Evolutionary conservation across 2,888 invertebrate genomes (phyloP), one percentile per base, ranked within the genome.

Genomic region (Drepanosiphum platanoidis): DNA sequence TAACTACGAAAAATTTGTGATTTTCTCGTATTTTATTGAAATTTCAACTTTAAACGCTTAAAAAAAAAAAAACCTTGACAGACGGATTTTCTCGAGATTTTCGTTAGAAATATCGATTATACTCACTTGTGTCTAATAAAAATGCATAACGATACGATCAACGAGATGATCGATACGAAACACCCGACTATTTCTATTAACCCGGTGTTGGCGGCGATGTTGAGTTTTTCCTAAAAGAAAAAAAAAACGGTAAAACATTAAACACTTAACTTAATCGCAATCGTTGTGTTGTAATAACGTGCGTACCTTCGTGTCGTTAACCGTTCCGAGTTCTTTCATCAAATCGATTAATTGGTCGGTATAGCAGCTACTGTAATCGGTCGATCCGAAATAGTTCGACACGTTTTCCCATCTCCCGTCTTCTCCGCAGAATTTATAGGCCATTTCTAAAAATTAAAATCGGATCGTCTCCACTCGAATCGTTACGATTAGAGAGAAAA

Each of bases 181-280:
- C 96, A 92, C 1, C 97, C 97, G 79, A 92, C 90, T 87, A 94
- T 93, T 90, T 98, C 97, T 89, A 97, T 90, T 22, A 92, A 92
- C 81, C 95, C 91, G 0, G 95, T 95, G 8, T 92, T 92, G 87
- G 92, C 92, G 15, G 88, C 88, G 42, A 88, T 88, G 22, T 87
- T 87, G 39, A 88, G 86, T 86, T 88, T 88, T 84, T 86, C 86
- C 88, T 94, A 90, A 8, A 90, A 91, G 79, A 79, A 87, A 66
- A 27, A 58, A 18, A 18, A 83, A 61, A 13, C 74, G 34, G 22
- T 42, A 7, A 74, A 36, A 27, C n/a, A 36, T 52, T 71, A 70
- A 27, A 15, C 52, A 70, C 8, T 66, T 32, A 7, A 36, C 15
- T 82, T 22, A 72, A 42, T 22, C 4, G 22, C 18, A 58, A 52